A percentile compares a stretch with the other conserved stretches of the same genome.
Evolutionary conservation across 2,113 vertebrate species (phyloP).

Genomic region (Chelonoidis abingdonii): DNA sequence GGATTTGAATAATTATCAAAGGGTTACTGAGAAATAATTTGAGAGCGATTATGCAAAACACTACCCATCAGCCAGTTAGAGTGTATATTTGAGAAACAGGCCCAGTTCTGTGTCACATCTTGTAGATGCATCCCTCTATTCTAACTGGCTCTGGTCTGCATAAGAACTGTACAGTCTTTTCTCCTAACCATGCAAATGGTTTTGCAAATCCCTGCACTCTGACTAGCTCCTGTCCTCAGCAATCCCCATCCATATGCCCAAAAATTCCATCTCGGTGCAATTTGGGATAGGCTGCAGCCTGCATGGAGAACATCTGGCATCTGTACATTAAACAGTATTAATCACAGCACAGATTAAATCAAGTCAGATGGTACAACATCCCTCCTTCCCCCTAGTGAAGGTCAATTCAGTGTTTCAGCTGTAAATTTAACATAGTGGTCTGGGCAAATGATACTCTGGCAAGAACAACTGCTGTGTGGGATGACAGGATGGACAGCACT

Average conservation of each 20-base stretch:
- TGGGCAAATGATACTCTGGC: conserved; percentile 49
- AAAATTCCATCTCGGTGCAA: conserved; percentile 66
- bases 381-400: conserved; percentile 18
- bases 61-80: background rate
- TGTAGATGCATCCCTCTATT: background rate
- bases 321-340: conserved; percentile 46
- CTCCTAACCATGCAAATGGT: background rate
- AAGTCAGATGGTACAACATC: conserved; percentile 34
- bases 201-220: conserved; percentile 10
- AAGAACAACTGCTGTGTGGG: conserved; percentile 54
- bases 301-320: conserved; percentile 56
- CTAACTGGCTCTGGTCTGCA: background rate
- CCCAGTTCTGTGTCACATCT: too few species aligned
- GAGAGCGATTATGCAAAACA: background rate
- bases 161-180: background rate
- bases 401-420: conserved; percentile 39
- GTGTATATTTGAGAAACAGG: background rate
- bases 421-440: conserved; percentile 38
- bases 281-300: conserved; percentile 66
- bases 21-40: background rate
- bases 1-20: background rate
- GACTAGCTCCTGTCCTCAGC: conserved; percentile 9
- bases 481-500: conserved; percentile 34
- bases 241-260: conserved; percentile 37
- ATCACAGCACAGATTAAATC: conserved; percentile 25